A percentile compares a stretch with the other conserved stretches of the same genome.
Conservation (phyloP, 2,888 invertebrate genomes). For the Catocala sponsa region DNA sequence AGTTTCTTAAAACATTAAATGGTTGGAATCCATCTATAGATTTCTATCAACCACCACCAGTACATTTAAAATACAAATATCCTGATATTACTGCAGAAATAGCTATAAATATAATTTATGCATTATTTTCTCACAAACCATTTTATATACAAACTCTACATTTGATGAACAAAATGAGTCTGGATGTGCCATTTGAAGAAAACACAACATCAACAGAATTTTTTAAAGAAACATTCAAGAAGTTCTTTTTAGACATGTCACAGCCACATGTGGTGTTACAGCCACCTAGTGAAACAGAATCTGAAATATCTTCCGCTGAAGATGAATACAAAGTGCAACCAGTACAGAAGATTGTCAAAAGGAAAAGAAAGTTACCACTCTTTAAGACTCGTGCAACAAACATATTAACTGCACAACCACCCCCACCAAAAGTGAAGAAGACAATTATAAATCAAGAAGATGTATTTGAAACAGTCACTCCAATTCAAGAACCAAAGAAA, state of each 20-base stretch:
- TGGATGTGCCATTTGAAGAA: constrained; percentile 93
- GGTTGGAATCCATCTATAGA: constrained; percentile 87
- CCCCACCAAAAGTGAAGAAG: constrained; percentile 68
- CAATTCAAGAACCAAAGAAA: constrained; percentile 76
- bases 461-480: constrained; percentile 75
- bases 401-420: constrained; percentile 62
- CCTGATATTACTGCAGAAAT: constrained; percentile 92
- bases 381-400: constrained; percentile 63
- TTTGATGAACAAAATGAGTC: constrained; percentile 98
- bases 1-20: constrained; percentile 80
- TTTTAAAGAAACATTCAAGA: constrained; percentile 73
- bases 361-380: constrained; percentile 74
- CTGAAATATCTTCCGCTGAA: constrained; percentile 81
- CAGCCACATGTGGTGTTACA: constrained; percentile 47
- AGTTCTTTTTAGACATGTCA: constrained; percentile 66
- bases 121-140: constrained; percentile 92
- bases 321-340: constrained; percentile 57
- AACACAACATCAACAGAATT: constrained; percentile 67
- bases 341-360: constrained; percentile 64
- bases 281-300: constrained; percentile 75
- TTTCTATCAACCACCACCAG: constrained; percentile 93
- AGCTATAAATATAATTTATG: constrained; percentile 93
- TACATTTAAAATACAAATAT: constrained; percentile 93
- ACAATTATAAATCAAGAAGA: constrained; percentile 67
- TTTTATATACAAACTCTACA: constrained; percentile 96